phyloP scores from a whole-genome alignment of 1,140 invertebrate species.

The Orius insidiosus region DNA sequence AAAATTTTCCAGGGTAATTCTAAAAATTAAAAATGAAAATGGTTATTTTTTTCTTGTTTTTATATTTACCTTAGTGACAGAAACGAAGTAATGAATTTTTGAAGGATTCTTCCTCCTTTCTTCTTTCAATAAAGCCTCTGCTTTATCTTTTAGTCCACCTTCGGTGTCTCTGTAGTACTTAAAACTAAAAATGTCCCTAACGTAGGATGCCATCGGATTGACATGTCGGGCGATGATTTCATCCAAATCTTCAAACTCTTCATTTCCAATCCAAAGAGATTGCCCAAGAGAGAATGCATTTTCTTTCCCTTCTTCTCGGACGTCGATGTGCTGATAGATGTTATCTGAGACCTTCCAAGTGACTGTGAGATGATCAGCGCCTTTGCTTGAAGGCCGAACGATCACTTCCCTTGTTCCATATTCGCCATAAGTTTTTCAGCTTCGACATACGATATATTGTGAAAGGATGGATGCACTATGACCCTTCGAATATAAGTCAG shows the following conservation, averaged over 20 bases:
- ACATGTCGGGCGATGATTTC: constrained; percentile 96
- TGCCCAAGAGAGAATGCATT: constrained; percentile 90
- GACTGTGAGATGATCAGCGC: constrained; percentile 86
- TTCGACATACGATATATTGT: constrained; percentile 88
- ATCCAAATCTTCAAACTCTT: constrained; percentile 95
- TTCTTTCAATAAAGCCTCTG: constrained; percentile 70
- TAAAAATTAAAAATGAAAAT: constrained; percentile 23
- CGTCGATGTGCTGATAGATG: constrained; percentile 90
- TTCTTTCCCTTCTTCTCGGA: constrained; percentile 89
- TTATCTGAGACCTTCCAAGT: constrained; percentile 96
- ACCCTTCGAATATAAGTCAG: constrained; percentile 85
- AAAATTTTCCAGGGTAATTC: constrained; percentile 85
- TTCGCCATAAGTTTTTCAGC: constrained; percentile 77
- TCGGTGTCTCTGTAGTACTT: constrained; percentile 70
- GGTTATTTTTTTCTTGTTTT: background rate
- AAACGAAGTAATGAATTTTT: constrained; percentile 84
- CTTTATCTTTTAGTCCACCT: constrained; percentile 58
- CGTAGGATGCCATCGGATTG: constrained; percentile 86
- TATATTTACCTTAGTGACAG: constrained; percentile 45
- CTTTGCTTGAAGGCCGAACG: constrained; percentile 90
- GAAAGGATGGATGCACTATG: constrained; percentile 93
- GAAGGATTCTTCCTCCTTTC: constrained; percentile 71
- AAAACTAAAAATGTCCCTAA: constrained; percentile 76
- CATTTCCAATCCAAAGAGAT: constrained; percentile 69
- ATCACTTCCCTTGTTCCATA: constrained; percentile 96